These are phyloP conservation scores for Scaptomyza graminum DNA, from an alignment of 1,140 invertebrate species.

Conservation along the genomic window DNA sequence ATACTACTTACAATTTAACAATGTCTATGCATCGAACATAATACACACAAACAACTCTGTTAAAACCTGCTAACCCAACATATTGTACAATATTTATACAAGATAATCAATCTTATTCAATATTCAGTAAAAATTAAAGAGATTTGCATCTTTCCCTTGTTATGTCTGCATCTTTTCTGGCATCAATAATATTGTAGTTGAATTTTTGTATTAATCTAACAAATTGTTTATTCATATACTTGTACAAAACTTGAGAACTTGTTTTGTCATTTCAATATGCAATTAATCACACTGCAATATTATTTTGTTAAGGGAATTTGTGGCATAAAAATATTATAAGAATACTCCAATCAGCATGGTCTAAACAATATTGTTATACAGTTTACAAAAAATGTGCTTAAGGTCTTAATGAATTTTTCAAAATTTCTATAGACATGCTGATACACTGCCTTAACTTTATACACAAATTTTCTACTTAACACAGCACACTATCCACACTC, in stretches of 20 bases:
- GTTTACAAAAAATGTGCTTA: not conserved
- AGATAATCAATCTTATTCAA: conserved; percentile 21
- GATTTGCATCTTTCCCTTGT: conserved; percentile 33
- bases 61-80: conserved; percentile 16
- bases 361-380: not conserved
- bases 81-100: conserved; percentile 16
- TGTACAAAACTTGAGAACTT: conserved; percentile 40
- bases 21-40: conserved; percentile 39
- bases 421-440: conserved; percentile 9
- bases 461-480: conserved; percentile 5
- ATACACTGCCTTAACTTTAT: not conserved
- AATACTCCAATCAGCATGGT: conserved; percentile 49
- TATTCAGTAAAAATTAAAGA: conserved; percentile 7
- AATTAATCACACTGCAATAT: conserved; percentile 81
- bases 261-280: conserved; percentile 49
- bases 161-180: conserved; percentile 81
- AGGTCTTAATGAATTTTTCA: conserved; percentile 8
- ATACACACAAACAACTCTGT: conserved; percentile 17
- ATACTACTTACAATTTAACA: conserved; percentile 27
- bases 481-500: conserved; percentile 19
- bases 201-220: conserved; percentile 65
- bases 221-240: conserved; percentile 39
- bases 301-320: conserved; percentile 79
- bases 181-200: conserved; percentile 83
- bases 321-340: conserved; percentile 45